These are phyloP conservation scores for Paramormyrops kingsleyae DNA, from an alignment of 2,113 vertebrate genomes.

Conservation along the genomic window DNA sequence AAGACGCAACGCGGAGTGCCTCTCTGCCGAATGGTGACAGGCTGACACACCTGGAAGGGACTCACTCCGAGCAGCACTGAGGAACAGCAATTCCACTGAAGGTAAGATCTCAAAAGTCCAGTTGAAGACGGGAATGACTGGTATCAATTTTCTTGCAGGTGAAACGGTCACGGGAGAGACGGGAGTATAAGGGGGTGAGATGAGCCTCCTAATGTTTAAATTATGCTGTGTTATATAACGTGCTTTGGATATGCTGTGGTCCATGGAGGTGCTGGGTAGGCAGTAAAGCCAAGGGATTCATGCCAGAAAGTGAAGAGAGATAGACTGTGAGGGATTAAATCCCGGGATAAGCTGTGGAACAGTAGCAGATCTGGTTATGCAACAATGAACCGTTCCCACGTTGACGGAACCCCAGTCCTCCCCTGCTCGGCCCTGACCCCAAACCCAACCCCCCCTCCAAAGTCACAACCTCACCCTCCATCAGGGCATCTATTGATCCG, in stretches of 20 bases:
- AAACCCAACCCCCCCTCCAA: not conserved
- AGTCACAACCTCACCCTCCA: not conserved
- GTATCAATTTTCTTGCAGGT: not conserved
- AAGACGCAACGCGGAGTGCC: not conserved
- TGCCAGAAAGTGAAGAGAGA: not conserved
- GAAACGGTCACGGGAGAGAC: not conserved
- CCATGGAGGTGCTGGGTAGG: not conserved
- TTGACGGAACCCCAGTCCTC: not conserved
- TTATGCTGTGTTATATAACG: constrained; percentile 6
- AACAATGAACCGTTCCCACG: not conserved
- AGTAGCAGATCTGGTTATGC: constrained; percentile 15
- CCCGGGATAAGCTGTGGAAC: constrained; percentile 12
- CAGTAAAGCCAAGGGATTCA: not conserved
- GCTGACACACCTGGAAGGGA: not conserved
- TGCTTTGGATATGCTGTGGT: not conserved
- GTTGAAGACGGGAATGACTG: not conserved
- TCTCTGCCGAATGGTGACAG: not conserved
- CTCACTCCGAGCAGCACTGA: not conserved
- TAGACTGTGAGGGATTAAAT: constrained; percentile 8
- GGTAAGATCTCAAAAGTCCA: not conserved
- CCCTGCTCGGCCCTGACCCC: not conserved
- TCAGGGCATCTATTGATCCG: not conserved
- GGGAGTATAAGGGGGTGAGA: not conserved
- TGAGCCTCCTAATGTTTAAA: constrained; percentile 3
- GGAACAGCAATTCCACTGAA: not conserved